phyloP scores from a whole-genome alignment of 2,888 invertebrate genomes.

The Rhamphomyia laevipes region DNA sequence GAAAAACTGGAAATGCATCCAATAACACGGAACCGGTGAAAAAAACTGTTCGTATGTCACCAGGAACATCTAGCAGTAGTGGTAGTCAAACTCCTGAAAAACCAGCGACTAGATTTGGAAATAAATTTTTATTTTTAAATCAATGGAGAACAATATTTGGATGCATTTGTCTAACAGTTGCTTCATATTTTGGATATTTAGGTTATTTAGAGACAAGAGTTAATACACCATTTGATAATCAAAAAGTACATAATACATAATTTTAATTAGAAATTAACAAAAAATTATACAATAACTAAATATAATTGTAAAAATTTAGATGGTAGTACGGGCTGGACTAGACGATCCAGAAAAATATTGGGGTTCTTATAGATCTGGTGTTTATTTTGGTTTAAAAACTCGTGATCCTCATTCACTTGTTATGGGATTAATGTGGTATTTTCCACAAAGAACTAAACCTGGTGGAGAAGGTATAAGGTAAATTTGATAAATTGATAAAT shows the following conservation, averaged over 20 bases:
- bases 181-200: conserved; percentile 61
- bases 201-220: conserved; percentile 82
- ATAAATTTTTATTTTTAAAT: conserved; percentile 23
- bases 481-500: conserved; percentile 9
- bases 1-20: conserved; percentile 1
- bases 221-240: conserved; percentile 69
- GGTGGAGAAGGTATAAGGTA: conserved; percentile 66
- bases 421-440: conserved; percentile 95
- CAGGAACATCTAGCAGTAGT: conserved; percentile 29
- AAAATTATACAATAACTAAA: background rate
- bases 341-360: conserved; percentile 73
- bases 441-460: conserved; percentile 51
- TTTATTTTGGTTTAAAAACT: conserved; percentile 85
- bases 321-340: conserved; percentile 56
- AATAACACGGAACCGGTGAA: background rate
- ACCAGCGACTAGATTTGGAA: conserved; percentile 13
- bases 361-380: conserved; percentile 85
- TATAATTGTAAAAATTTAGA: conserved; percentile 41
- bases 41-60: background rate
- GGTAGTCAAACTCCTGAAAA: conserved; percentile 27
- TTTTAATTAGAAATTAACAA: background rate
- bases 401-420: conserved; percentile 79
- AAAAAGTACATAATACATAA: conserved; percentile 49
- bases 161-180: conserved; percentile 51
- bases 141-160: conserved; percentile 52